A percentile compares a stretch with the other conserved stretches of the same genome.
These are phyloP conservation scores for Ditula angustiorana DNA, from an alignment of 2,888 invertebrate species.

Conservation along the genomic window DNA sequence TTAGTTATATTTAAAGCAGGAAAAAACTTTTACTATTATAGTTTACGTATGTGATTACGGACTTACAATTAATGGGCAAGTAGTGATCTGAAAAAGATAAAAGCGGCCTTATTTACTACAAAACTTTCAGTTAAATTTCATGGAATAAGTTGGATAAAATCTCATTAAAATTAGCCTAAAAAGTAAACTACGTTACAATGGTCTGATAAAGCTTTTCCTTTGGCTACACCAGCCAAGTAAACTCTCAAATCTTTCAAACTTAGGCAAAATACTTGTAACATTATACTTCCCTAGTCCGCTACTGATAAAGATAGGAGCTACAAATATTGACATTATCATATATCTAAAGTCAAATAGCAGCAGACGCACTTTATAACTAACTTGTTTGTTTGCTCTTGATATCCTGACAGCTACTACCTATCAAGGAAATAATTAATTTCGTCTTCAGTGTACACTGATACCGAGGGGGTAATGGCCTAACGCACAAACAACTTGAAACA, in stretches of 20 bases:
- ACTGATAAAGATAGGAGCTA: neutral
- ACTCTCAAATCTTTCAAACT: neutral
- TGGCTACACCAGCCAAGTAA: too few relatives aligned
- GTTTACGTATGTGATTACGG: too few relatives aligned
- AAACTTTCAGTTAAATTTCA: too few relatives aligned
- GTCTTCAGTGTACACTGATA: conserved; percentile 21
- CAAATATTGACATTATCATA: conserved; percentile 27
- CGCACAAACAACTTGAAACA: conserved; percentile 33
- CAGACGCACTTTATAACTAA: conserved; percentile 23
- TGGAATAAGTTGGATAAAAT: too few relatives aligned
- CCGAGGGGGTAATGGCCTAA: conserved; percentile 26
- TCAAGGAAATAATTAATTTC: conserved; percentile 35
- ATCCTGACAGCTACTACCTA: conserved; percentile 26
- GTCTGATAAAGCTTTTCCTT: too few relatives aligned
- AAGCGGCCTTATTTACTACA: too few relatives aligned
- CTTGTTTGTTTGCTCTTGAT: conserved; percentile 25
- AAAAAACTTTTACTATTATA: too few relatives aligned
- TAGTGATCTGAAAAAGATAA: too few relatives aligned
- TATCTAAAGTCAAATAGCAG: conserved; percentile 18
- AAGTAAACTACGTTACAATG: too few relatives aligned
- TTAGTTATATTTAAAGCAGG: too few relatives aligned
- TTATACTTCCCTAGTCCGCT: neutral
- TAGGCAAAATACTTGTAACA: neutral
- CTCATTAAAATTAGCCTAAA: too few relatives aligned
- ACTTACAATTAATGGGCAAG: too few relatives aligned